Conservation (phyloP, 2,113 vertebrate genomes). For the Pteropus alecto region DNA sequence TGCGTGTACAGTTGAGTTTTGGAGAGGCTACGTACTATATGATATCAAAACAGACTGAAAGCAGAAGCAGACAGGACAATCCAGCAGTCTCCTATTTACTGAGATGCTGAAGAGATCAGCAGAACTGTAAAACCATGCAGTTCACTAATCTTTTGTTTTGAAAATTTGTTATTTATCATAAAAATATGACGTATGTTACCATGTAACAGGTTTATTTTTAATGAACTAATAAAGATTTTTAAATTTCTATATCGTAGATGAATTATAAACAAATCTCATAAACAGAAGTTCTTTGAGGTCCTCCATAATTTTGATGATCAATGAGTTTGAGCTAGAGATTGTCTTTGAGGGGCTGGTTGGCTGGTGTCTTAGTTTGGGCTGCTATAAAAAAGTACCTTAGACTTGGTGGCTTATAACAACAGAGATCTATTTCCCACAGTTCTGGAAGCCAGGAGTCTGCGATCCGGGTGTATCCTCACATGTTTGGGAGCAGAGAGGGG, state of each 20-base stretch:
- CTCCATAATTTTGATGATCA: neutral
- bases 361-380: neutral
- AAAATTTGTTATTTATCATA: neutral
- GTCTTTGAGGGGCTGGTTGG: neutral
- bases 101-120: neutral
- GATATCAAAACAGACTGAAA: neutral
- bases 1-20: neutral
- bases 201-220: neutral
- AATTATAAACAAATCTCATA: neutral
- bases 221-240: neutral
- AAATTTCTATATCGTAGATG: neutral
- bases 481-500: neutral
- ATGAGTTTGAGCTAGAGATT: neutral
- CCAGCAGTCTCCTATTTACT: neutral
- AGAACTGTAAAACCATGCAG: neutral
- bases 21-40: neutral
- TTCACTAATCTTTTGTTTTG: neutral
- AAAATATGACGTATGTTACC: neutral
- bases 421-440: neutral
- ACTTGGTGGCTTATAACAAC: neutral
- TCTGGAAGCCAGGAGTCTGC: neutral
- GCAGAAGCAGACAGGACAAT: neutral
- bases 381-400: neutral
- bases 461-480: neutral
- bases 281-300: neutral